A percentile compares a stretch with the other conserved stretches of the same genome.
Evolutionary conservation across 1,140 invertebrate genomes (phyloP).

Genomic region (Drosophila elegans): DNA sequence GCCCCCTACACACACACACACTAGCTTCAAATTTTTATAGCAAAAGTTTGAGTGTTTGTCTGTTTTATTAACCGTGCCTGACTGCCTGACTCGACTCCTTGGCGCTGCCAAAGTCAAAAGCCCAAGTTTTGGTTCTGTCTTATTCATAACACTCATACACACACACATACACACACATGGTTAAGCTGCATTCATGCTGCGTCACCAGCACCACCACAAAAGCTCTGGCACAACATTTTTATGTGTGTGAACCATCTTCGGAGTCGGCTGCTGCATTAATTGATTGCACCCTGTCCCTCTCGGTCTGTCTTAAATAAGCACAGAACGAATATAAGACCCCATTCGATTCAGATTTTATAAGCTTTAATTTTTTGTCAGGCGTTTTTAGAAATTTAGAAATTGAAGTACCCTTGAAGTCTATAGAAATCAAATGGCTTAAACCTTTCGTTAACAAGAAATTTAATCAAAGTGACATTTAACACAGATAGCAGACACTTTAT

Average conservation of each 20-base stretch:
- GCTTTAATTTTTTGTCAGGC: too few species aligned
- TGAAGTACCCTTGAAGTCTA: too few species aligned
- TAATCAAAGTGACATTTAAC: too few species aligned
- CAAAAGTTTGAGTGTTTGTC: constrained; percentile 83
- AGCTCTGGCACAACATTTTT: constrained; percentile 31
- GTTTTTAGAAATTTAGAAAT: too few species aligned
- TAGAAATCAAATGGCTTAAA: too few species aligned
- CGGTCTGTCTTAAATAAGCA: constrained; percentile 5
- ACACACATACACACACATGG: constrained; percentile 33
- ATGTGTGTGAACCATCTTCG: constrained; percentile 25
- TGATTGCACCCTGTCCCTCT: constrained; percentile 28
- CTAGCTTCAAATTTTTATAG: constrained; percentile 78
- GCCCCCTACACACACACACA: constrained; percentile 10
- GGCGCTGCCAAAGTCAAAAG: constrained; percentile 47
- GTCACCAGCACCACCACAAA: not conserved
- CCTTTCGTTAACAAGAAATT: too few species aligned
- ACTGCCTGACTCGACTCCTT: constrained; percentile 26
- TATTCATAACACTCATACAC: constrained; percentile 69
- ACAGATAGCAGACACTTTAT: too few species aligned
- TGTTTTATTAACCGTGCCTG: constrained; percentile 81
- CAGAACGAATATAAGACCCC: not conserved
- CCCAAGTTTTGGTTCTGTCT: constrained; percentile 68
- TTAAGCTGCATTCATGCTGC: constrained; percentile 40
- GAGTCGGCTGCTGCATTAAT: constrained; percentile 37
- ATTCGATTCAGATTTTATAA: not conserved